Base-by-base conservation (phyloP, 2,797 vertebrate species). In the Brachymystax lenok region DNA sequence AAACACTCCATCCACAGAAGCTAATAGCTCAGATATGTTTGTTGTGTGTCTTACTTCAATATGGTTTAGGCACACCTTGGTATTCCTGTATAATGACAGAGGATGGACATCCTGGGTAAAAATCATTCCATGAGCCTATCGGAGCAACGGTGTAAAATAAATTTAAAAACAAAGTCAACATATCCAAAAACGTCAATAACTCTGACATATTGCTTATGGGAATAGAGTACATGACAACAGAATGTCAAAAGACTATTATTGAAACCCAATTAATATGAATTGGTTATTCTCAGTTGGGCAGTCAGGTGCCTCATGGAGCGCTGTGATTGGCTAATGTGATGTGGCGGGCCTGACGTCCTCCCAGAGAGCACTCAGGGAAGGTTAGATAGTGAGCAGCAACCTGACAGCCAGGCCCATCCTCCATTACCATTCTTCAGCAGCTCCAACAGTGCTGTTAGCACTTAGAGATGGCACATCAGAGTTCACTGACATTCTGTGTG, bases 241-340 rank as follows among this genome's bases (percentile, higher is more conserved):
- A 74, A 86, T 80, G 80, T 84, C 67, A 74, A 79, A 87, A 67
- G 78, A 83, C 84, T 80, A 77, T 73, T 85, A 80, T 76, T 78
- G 14, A 83, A 74, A 83, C 81, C 82, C 83, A 85, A 85, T 82
- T 83, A 84, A 87, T 84, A 88, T 85, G 67, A 74, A 84, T 75
- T 59, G 73, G 27, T 19, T 72, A n/a, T 33, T 46, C 33, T 40
- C 17, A n/a, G 21, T 63, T 63, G 21, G 19, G 7, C 17, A 40
- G 19, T 85, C 77, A 69, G 80, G 81, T 84, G 76, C 79, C 68
- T 76, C 80, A 77, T 80, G 40, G 66, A 85, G 83, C 74, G 79
- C 63, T 75, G 73, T 82, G 83, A 85, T 85, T 85, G 84, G 84
- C 40, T 77, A 81, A 88, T 80, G 61, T 64, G 19, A 33, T 73